A percentile compares a stretch with the other conserved stretches of the same genome.
Conservation (phyloP, 2,113 vertebrate genomes). For the Ranitomeya variabilis region DNA sequence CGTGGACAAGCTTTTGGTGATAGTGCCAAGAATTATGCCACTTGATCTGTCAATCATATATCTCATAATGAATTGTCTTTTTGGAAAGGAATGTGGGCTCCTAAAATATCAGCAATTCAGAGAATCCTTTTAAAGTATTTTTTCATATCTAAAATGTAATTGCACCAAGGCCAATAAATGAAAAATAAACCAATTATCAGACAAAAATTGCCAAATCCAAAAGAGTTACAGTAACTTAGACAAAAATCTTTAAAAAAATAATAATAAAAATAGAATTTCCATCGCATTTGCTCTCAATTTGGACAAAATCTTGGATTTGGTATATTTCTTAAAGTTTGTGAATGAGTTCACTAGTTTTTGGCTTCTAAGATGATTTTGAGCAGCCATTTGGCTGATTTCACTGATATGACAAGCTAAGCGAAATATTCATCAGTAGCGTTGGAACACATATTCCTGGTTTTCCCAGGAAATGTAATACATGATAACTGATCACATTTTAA, state of each 20-base stretch:
- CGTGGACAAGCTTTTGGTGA: too few relatives aligned
- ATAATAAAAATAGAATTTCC: background rate
- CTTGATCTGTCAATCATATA: too few relatives aligned
- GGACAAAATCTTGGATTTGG: background rate
- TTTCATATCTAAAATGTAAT: background rate
- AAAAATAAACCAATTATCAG: background rate
- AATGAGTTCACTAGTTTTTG: constrained; percentile 9
- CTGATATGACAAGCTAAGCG: constrained; percentile 3
- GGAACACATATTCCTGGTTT: background rate
- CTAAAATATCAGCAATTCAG: too few relatives aligned
- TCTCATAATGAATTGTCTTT: too few relatives aligned
- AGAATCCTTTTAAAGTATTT: too few relatives aligned
- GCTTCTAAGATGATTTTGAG: background rate
- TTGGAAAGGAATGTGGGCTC: too few relatives aligned
- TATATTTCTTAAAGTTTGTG: background rate
- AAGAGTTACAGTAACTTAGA: too few relatives aligned
- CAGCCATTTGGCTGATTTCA: constrained; percentile 20
- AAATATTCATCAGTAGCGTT: constrained; percentile 3
- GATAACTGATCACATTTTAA: background rate
- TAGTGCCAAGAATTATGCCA: too few relatives aligned
- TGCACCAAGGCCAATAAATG: background rate
- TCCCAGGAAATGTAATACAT: background rate
- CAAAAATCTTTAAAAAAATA: background rate
- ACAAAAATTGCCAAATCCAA: background rate
- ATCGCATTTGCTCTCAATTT: background rate